phyloP scores from a whole-genome alignment of 2,888 invertebrate species.

The Endomychus coccineus region DNA sequence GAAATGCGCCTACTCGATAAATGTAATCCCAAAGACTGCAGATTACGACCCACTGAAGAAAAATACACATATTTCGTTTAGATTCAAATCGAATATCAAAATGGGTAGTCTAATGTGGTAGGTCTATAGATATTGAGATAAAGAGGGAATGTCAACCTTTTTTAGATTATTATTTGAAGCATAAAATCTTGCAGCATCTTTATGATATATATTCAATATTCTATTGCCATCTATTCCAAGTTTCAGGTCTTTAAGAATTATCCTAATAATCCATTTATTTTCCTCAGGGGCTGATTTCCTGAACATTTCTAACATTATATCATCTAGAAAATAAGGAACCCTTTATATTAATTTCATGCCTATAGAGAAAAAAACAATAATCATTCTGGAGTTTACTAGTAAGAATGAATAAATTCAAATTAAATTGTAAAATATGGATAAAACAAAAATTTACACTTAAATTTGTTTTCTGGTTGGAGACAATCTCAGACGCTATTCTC shows the following conservation, averaged over 20 bases:
- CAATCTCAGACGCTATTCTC: too few relatives aligned
- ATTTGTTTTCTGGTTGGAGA: too few relatives aligned
- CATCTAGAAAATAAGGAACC: constrained; percentile 46
- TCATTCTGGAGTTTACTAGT: too few relatives aligned
- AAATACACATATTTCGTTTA: too few relatives aligned
- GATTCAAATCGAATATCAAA: too few relatives aligned
- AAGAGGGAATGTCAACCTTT: constrained; percentile 39
- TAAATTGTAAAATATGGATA: too few relatives aligned
- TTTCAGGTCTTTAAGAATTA: constrained; percentile 78
- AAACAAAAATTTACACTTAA: too few relatives aligned
- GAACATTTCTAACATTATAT: constrained; percentile 59
- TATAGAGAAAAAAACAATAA: too few relatives aligned
- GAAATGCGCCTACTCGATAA: too few relatives aligned
- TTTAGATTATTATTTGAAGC: constrained; percentile 61
- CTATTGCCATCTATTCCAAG: constrained; percentile 65
- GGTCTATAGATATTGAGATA: not conserved
- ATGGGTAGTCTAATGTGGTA: not conserved
- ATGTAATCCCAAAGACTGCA: too few relatives aligned
- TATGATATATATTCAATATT: constrained; percentile 67
- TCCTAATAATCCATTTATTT: constrained; percentile 84
- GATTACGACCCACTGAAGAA: too few relatives aligned
- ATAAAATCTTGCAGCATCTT: constrained; percentile 70
- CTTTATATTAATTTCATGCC: not conserved
- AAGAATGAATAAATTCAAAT: too few relatives aligned
- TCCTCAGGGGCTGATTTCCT: constrained; percentile 64